Percentiles rank a stretch among this genome's conserved stretches.
Evolutionary conservation across 2,113 vertebrate genomes (phyloP).

Genomic region (Cyprinus carpio): DNA sequence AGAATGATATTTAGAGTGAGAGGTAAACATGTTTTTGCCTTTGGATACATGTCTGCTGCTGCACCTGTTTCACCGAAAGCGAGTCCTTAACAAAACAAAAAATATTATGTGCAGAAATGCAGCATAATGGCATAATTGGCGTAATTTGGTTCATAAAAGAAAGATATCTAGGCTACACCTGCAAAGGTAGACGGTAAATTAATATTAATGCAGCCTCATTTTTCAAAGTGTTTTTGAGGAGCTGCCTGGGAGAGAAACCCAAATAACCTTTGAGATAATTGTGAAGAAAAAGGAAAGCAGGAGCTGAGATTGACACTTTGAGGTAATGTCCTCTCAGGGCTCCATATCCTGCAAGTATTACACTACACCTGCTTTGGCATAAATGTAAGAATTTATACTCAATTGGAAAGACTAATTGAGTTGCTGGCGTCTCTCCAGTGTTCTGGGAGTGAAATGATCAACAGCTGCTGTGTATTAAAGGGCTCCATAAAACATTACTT

Average conservation of each 20-base stretch:
- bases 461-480: background rate
- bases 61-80: conserved; percentile 8
- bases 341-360: background rate
- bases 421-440: conserved; percentile 10
- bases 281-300: background rate
- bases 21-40: conserved; percentile 10
- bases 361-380: conserved; percentile 23
- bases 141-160: conserved; percentile 29
- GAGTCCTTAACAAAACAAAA: background rate
- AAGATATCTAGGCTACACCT: background rate
- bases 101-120: background rate
- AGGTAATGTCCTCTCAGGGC: background rate
- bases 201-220: conserved; percentile 9
- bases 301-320: conserved; percentile 10
- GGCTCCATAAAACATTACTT: background rate
- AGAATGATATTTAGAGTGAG: conserved; percentile 22
- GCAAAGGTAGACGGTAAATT: background rate
- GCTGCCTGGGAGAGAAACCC: background rate
- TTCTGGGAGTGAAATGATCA: background rate
- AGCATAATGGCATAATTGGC: conserved; percentile 2
- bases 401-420: conserved; percentile 20
- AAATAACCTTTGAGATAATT: conserved; percentile 11
- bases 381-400: background rate
- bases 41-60: background rate
- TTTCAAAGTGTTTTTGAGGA: background rate